Conservation (phyloP, 2,113 vertebrate species). For the Sinocyclocheilus anshuiensis region DNA sequence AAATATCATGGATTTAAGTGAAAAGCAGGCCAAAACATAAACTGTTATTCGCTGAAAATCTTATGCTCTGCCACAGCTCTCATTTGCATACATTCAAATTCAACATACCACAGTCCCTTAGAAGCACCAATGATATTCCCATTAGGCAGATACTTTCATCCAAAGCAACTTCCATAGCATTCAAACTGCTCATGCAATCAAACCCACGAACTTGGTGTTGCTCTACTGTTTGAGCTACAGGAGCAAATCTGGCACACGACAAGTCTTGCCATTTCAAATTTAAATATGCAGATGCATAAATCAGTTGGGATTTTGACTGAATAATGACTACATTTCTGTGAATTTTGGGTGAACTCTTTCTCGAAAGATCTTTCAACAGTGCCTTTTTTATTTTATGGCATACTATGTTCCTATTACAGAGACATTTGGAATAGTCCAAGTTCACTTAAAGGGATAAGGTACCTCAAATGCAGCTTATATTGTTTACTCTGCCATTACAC, state of each 20-base stretch:
- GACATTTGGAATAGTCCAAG: background rate
- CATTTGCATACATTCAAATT: background rate
- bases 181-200: background rate
- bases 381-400: background rate
- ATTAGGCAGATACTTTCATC: background rate
- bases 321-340: background rate
- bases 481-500: constrained; percentile 34
- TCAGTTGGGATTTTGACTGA: background rate
- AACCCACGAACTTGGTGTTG: background rate
- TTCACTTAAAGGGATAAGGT: background rate
- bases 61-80: background rate
- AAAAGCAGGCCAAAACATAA: too few relatives aligned
- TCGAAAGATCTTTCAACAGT: background rate
- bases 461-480: constrained; percentile 20
- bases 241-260: background rate
- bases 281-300: background rate
- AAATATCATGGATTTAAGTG: background rate
- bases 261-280: background rate
- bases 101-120: background rate
- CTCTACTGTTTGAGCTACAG: background rate
- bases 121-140: background rate
- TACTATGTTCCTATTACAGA: background rate
- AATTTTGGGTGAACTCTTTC: background rate
- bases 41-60: background rate
- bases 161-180: background rate